Base-by-base conservation (phyloP, 2,888 invertebrate species). In the Notocelia uddmanniana region DNA sequence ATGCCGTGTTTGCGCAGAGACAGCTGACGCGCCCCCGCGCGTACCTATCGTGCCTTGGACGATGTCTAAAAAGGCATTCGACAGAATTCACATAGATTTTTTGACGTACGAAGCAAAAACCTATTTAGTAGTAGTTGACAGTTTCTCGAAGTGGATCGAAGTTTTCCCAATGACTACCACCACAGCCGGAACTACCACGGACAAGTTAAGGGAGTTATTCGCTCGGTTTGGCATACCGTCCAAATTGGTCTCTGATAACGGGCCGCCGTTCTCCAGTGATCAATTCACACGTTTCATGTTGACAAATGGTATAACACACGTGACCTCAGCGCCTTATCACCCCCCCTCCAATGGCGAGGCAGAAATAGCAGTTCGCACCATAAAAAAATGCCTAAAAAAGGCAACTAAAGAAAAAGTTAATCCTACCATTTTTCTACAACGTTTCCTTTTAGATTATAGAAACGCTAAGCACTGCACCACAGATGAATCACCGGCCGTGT, bases 61-160 rank as follows among this genome's bases (percentile, higher is more conserved):
- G n/a, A 54, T 11, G 50, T 45, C 64, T 34, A 21, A 19, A 23
- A 19, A 31, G 3, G 26, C 64, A 1, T 73, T 54, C 19, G n/a
- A 34, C 3, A n/a, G 69, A 37, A n/a, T 73, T n/a, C 69, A 73
- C 18, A 11, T 68, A 5, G 73, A 73, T 50, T 73, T 73, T 57
- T 54, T 73, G 13, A 45, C 73, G 9, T 57, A 63, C 26, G 57
- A 37, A 1, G 31, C 34, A 3, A 54, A 41, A 9, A 73, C 69
- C 3, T 69, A 66, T 50, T 37, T 73, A 23, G 31, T 73, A 10
- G n/a, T 67, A 6, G 62, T 73, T 2, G 73, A 73, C 23, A 26
- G 69, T 18, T 23, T 19, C 21, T 66, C 73, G 5, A 73, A 73
- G 18, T 73, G 73, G 73, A 60, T 69, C 9, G 73, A 73, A 58